Percentiles rank a stretch among this genome's conserved stretches.
Conservation (phyloP, 2,113 vertebrate genomes). For the Pluvialis apricaria region DNA sequence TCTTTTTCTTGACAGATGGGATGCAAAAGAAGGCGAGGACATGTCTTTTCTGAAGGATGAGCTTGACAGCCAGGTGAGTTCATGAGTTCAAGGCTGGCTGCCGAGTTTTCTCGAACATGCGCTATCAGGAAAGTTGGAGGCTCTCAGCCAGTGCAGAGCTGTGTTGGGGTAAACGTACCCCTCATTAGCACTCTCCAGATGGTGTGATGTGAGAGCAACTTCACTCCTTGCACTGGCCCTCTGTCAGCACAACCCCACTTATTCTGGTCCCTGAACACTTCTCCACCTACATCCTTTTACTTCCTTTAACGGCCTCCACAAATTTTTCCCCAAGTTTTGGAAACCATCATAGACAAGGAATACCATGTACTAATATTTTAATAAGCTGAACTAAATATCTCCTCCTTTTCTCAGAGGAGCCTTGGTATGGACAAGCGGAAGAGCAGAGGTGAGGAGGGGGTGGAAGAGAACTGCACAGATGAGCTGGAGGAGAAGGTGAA, state of each 20-base stretch:
- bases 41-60: constrained; percentile 55
- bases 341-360: not conserved
- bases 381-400: not conserved
- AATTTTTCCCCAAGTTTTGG: not conserved
- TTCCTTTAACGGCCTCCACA: not conserved
- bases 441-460: not conserved
- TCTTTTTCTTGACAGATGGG: constrained; percentile 65
- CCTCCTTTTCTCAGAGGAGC: constrained; percentile 3
- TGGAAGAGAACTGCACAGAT: constrained; percentile 18
- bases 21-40: constrained; percentile 69
- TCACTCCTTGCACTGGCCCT: not conserved
- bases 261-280: not conserved
- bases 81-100: not conserved
- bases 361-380: not conserved
- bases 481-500: constrained; percentile 41
- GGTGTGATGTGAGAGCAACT: not conserved
- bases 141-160: not conserved
- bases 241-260: not conserved
- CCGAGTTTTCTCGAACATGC: not conserved
- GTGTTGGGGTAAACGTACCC: not conserved
- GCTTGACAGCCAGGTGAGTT: constrained; percentile 60
- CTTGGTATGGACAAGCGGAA: constrained; percentile 5
- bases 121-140: not conserved
- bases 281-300: not conserved
- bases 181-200: not conserved